Base-by-base conservation (phyloP, 2,888 invertebrate species). In the Stramonita haemastoma region DNA sequence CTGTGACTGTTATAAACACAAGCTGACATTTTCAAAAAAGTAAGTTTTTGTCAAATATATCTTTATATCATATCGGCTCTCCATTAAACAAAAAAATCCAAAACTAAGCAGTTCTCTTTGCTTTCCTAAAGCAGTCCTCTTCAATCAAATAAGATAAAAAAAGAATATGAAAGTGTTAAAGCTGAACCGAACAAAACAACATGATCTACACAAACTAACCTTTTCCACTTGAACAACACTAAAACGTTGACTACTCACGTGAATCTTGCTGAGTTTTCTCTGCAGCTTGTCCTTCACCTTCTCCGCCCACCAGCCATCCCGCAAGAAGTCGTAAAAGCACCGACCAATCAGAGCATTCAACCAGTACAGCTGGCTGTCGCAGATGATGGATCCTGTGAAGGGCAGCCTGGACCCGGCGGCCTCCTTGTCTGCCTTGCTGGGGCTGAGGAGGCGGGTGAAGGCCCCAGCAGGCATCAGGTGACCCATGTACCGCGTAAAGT, bases 181-280 rank as follows among this genome's bases (percentile, higher is more conserved):
- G 46, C 46, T 46, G 46, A 46, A 46, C 46, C 46, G 46, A 46
- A 46, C 8, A 46, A 46, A 46, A 46, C 8, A 8, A 46, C 46
- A 46, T 46, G 46, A 46, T 46, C 46, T 46, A 46, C 8, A 46
- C 46, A 5, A 46, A 46, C 8, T 8, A 46, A 46, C 8, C 46
- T 46, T 46, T 46, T 46, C 46, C 46, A 46, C 46, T 8, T 46
- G 46, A 46, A 46, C 46, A 46, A 46, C 46, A 46, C 2, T 46
- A 46, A 46, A 46, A 46, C 8, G 46, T 46, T 46, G n/a, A 13
- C 36, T 36, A 95, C 95, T 95, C 94, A 98, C 97, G 96, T 98
- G 98, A 92, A 99, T 97, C 90, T 98, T 98, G 90, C 97, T 97
- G 2, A 99, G 96, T 96, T 99, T 99, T 94, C 97, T 97, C 96